Conservation (phyloP, 2,888 invertebrate species). For the Sturmia bella region DNA sequence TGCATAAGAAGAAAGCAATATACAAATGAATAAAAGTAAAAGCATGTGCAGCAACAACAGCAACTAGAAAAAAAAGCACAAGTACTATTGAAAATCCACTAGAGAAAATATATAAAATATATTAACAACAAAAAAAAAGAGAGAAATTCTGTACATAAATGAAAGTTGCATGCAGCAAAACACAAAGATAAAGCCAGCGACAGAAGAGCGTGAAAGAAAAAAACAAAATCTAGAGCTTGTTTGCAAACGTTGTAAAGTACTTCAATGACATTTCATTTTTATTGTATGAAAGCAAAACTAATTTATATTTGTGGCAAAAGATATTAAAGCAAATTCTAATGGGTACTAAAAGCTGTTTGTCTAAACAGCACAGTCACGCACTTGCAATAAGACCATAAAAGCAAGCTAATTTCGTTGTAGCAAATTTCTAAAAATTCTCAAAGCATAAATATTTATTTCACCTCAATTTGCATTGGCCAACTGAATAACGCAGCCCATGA, state of each 20-base stretch:
- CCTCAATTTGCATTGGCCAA: neutral
- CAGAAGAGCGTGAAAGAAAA: neutral
- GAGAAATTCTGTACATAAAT: neutral
- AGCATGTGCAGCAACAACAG: slow-evolving; percentile 41
- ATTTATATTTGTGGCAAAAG: slow-evolving; percentile 50
- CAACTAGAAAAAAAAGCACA: neutral
- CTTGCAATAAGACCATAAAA: too few species aligned
- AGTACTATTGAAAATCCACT: slow-evolving; percentile 44
- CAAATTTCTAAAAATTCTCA: neutral
- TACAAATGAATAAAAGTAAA: slow-evolving; percentile 56
- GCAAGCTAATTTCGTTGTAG: too few species aligned
- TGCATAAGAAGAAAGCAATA: slow-evolving; percentile 45
- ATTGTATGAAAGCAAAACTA: slow-evolving; percentile 27
- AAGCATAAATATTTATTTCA: slow-evolving; percentile 40
- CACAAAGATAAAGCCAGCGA: neutral
- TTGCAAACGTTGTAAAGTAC: slow-evolving; percentile 29
- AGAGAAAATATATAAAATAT: slow-evolving; percentile 34
- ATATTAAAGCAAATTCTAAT: slow-evolving; percentile 45
- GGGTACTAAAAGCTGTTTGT: slow-evolving; percentile 16
- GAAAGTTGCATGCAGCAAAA: slow-evolving; percentile 46
- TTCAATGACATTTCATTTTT: slow-evolving; percentile 46
- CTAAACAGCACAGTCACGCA: neutral
- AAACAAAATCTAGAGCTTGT: slow-evolving; percentile 21
- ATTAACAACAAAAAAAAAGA: too few species aligned
- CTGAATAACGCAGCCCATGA: slow-evolving; percentile 6